Base-by-base conservation (phyloP, 1,140 invertebrate genomes). In the Anastrepha ludens region DNA sequence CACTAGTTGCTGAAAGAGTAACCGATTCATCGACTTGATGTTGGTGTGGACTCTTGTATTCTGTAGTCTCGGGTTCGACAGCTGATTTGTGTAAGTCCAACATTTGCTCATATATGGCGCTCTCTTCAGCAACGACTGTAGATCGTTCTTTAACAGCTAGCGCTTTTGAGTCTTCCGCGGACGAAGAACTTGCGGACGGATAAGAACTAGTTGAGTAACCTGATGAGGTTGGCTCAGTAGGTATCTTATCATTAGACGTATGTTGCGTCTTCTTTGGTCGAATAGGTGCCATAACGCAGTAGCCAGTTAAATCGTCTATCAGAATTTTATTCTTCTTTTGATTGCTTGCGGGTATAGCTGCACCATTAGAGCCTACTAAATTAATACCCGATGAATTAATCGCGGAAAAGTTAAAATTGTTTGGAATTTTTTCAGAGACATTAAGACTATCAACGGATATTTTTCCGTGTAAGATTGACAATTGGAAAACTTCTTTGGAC, bases 221-320 rank as follows among this genome's bases (percentile, higher is more conserved):
- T 3, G 91, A 92, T 1, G 91, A 91, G 3, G 90, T 92, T 44
- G 91, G 92, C 3, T 88, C 90, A 0, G 91, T 90, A 85, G 91
- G 88, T n/a, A 89, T 86, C 86, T 88, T 87, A 87, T 90, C 41
- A 70, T 41, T 20, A 29, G 87, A 62, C 6, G 87, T 89, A 9
- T 87, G 86, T 70, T 44, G 88, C 44, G 85, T 29, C 29, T 64
- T 58, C 65, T 90, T 89, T 7, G 90, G 90, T n/a, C 65, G 47
- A 47, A 93, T 93, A 0, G 92, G 92, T 13, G 92, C 92, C 92
- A 93, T 93, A 7, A 91, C 89, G 87, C 92, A 93, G 87, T 93
- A 93, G 0, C 91, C 92, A 7, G 91, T 91, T 0, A 91, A 86
- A 86, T 93, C 92, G 0, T 92, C 89, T 29, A 92, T 8, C 1